These are phyloP conservation scores for Manduca sexta DNA, from an alignment of 1,140 invertebrate species.

Conservation along the genomic window DNA sequence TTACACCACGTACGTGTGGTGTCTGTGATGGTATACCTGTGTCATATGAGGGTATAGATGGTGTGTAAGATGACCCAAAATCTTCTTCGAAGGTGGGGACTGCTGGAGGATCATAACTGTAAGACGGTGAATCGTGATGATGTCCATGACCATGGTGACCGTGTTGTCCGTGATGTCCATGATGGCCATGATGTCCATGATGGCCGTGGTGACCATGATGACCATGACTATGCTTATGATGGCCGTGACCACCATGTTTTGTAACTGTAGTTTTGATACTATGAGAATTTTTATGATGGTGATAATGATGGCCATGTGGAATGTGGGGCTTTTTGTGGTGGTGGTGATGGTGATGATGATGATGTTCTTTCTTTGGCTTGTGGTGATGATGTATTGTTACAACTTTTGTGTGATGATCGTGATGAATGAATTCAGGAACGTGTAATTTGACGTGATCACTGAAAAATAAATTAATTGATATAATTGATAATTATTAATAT, in stretches of 20 bases:
- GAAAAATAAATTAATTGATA: conserved; percentile 30
- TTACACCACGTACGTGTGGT: conserved; percentile 44
- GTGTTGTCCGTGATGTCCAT: conserved; percentile 35
- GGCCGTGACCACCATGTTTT: conserved; percentile 43
- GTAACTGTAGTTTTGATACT: conserved; percentile 36
- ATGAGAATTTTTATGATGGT: conserved; percentile 45
- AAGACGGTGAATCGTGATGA: conserved; percentile 18
- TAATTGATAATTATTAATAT: too few relatives aligned
- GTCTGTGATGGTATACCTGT: conserved; percentile 20
- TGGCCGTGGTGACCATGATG: conserved; percentile 27
- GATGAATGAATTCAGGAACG: conserved; percentile 75
- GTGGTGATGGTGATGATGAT: conserved; percentile 68
- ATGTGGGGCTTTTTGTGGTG: conserved; percentile 50
- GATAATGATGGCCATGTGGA: conserved; percentile 42
- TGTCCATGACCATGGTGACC: conserved; percentile 32
- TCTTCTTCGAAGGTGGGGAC: conserved; percentile 36
- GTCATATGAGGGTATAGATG: conserved; percentile 31
- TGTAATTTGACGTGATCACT: conserved; percentile 74
- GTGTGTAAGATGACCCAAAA: conserved; percentile 29
- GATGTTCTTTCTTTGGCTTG: conserved; percentile 64
- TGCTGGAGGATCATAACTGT: conserved; percentile 30
- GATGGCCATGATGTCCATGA: conserved; percentile 27
- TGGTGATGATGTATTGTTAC: conserved; percentile 73
- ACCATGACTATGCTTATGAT: conserved; percentile 36
- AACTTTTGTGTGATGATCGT: conserved; percentile 74